phyloP scores from a whole-genome alignment of 2,113 vertebrate genomes.

The Hymenochirus boettgeri region DNA sequence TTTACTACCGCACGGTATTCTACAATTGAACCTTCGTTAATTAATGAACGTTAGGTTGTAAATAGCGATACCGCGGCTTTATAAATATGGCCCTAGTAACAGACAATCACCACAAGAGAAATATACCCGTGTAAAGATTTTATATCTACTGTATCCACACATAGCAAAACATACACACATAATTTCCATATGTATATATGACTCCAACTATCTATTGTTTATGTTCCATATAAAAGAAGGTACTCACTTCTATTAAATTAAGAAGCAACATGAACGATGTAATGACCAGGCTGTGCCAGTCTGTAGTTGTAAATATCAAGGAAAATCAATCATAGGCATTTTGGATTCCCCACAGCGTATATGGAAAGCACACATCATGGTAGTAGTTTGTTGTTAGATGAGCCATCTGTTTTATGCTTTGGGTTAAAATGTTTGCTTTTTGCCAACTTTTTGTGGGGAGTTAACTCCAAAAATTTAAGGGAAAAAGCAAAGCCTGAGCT shows the following conservation, averaged over 20 bases:
- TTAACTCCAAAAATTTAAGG: background rate
- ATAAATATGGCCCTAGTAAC: no score
- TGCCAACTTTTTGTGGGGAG: background rate
- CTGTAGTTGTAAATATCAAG: conserved; percentile 4
- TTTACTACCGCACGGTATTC: no score
- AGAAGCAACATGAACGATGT: background rate
- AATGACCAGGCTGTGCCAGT: background rate
- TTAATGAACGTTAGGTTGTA: no score
- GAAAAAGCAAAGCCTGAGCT: background rate
- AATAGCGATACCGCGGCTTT: no score
- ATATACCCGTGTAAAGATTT: no score
- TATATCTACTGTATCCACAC: no score
- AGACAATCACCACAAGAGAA: no score
- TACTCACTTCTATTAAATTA: background rate
- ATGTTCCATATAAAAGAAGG: background rate
- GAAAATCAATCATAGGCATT: background rate
- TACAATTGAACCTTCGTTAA: no score
- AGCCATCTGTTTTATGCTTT: conserved; percentile 7
- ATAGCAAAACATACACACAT: no score
- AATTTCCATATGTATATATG: no score
- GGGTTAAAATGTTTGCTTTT: conserved; percentile 7
- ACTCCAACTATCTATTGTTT: background rate
- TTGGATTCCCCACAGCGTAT: background rate
- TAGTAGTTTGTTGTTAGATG: conserved; percentile 1
- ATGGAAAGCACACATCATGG: conserved; percentile 7